Evolutionary conservation across 1,140 invertebrate species (phyloP).

Genomic region (Mya arenaria): DNA sequence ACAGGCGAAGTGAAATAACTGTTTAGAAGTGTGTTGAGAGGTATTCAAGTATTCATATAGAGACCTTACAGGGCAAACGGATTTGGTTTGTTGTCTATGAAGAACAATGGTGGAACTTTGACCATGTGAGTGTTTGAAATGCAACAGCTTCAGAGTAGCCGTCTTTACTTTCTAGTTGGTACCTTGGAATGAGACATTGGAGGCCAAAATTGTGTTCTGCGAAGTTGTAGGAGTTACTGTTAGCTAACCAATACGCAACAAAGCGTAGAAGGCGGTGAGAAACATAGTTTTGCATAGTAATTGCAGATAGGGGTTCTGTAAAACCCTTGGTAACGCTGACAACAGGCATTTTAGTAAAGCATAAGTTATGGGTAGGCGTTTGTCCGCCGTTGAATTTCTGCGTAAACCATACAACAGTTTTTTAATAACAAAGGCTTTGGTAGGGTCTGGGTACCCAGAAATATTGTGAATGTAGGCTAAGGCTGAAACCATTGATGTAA

Average conservation of each 20-base stretch:
- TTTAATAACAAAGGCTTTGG: slow-evolving; percentile 9
- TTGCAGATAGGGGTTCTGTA: background rate
- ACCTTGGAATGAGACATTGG: background rate
- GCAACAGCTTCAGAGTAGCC: background rate
- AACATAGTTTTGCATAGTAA: slow-evolving; percentile 5
- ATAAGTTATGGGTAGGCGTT: background rate
- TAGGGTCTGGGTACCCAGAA: background rate
- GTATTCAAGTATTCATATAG: background rate
- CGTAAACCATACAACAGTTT: slow-evolving; percentile 1
- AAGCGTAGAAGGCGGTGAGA: slow-evolving; percentile 5
- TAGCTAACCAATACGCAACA: slow-evolving; percentile 15
- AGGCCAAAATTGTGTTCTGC: background rate
- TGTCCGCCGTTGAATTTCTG: background rate
- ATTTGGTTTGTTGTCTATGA: background rate
- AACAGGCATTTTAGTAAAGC: background rate
- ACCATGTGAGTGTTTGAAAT: background rate
- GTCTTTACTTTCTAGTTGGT: background rate
- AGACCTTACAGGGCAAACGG: background rate
- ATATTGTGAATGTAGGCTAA: slow-evolving; percentile 15
- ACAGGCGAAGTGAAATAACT: background rate
- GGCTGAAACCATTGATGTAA: slow-evolving; percentile 15
- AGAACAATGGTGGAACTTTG: background rate
- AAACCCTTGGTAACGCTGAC: background rate
- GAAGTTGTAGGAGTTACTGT: background rate
- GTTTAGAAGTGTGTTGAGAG: background rate